Evolutionary conservation across 2,113 vertebrate genomes (phyloP).

Genomic region (Alligator mississippiensis): DNA sequence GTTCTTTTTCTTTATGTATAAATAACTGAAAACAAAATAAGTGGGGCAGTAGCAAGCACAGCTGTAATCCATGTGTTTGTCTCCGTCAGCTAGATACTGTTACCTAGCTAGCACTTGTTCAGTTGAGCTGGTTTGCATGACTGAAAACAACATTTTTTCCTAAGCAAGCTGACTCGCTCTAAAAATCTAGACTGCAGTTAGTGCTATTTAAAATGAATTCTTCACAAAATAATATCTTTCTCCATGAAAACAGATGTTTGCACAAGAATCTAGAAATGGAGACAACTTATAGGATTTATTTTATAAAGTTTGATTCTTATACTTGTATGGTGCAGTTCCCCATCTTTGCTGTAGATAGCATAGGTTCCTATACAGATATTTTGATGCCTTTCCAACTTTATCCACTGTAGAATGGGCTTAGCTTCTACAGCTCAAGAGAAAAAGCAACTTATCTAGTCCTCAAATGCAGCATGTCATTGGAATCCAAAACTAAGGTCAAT

Average conservation of each 20-base stretch:
- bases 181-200: background rate
- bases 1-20: fast-evolving
- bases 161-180: background rate
- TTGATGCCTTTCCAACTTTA: background rate
- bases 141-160: slow-evolving; percentile 1
- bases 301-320: background rate
- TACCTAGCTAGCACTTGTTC: background rate
- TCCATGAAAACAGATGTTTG: background rate
- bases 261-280: background rate
- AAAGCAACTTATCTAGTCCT: background rate
- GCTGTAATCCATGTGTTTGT: background rate
- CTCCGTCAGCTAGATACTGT: background rate
- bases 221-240: background rate
- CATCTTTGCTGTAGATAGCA: background rate
- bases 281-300: background rate
- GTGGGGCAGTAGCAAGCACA: background rate
- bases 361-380: background rate
- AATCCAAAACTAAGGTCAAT: background rate
- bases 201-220: background rate
- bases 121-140: background rate
- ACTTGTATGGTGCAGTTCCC: background rate
- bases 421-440: background rate
- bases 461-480: background rate
- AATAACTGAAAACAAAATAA: background rate
- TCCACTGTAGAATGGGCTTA: background rate